phyloP scores from a whole-genome alignment of 1,140 invertebrate genomes.

The Zaprionus nigranus region DNA sequence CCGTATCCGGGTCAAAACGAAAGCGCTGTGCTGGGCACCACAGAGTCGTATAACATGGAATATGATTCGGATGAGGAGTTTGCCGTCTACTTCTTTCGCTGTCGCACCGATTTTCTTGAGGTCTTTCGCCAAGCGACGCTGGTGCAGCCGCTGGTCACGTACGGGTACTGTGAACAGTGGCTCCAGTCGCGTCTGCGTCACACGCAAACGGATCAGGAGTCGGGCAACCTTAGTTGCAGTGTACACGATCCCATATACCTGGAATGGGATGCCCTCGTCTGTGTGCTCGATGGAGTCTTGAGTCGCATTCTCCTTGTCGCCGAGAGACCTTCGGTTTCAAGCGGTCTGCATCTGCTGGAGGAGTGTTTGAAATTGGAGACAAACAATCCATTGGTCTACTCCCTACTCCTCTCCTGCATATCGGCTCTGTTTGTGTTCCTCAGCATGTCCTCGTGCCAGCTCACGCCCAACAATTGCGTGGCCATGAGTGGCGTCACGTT shows the following conservation, averaged over 20 bases:
- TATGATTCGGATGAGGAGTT: conserved; percentile 97
- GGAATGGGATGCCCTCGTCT: conserved; percentile 94
- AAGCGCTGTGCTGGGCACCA: conserved; percentile 85
- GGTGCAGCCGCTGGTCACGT: conserved; percentile 92
- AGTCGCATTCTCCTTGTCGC: conserved; percentile 89
- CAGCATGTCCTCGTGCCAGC: conserved; percentile 92
- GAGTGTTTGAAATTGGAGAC: conserved; percentile 91
- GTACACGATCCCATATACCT: conserved; percentile 88
- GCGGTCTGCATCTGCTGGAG: conserved; percentile 90
- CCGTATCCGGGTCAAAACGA: conserved; percentile 81
- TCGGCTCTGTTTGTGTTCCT: conserved; percentile 96
- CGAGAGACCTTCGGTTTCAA: conserved; percentile 88
- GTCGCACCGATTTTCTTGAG: conserved; percentile 91
- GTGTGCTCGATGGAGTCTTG: conserved; percentile 91
- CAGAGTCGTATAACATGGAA: conserved; percentile 91
- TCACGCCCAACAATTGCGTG: conserved; percentile 87
- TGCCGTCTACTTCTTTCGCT: conserved; percentile 91
- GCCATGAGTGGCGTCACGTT: conserved; percentile 89
- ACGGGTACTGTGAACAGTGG: conserved; percentile 92
- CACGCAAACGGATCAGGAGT: conserved; percentile 85
- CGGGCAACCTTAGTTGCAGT: conserved; percentile 78
- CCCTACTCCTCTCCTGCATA: conserved; percentile 93
- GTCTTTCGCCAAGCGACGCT: conserved; percentile 92
- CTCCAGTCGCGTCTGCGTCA: conserved; percentile 88
- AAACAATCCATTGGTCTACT: conserved; percentile 91